These are phyloP conservation scores for Cryptocheilus praepositus DNA, from an alignment of 2,888 invertebrate species.

Conservation along the genomic window DNA sequence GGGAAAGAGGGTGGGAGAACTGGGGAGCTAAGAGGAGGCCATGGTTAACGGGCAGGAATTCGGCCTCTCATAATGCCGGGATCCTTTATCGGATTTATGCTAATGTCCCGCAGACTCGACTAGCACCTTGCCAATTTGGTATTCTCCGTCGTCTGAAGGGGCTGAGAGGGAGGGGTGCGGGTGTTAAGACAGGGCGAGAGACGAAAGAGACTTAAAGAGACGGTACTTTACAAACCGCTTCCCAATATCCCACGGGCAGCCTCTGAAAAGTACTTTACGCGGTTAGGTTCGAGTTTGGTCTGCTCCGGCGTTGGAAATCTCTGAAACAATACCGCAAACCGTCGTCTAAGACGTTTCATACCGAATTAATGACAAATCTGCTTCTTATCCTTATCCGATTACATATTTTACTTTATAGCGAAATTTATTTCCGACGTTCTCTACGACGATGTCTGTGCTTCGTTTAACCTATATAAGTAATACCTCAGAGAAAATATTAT, in stretches of 20 bases:
- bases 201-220: slow-evolving; percentile 2
- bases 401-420: no score
- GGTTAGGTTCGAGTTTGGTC: not conserved
- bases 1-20: slow-evolving; percentile 1
- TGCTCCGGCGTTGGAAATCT: not conserved
- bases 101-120: slow-evolving; percentile 49
- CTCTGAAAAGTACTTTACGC: no score
- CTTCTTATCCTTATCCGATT: no score
- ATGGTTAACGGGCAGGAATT: slow-evolving; percentile 48
- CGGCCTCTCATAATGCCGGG: slow-evolving; percentile 50
- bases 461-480: no score
- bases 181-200: not conserved
- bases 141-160: slow-evolving; percentile 30
- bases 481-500: no score
- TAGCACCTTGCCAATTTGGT: slow-evolving; percentile 44
- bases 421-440: no score
- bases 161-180: slow-evolving; percentile 23
- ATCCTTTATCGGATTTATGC: slow-evolving; percentile 60
- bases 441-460: no score
- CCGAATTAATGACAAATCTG: no score
- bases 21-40: slow-evolving; percentile 22
- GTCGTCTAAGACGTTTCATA: no score
- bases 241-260: no score
- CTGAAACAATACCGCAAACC: no score
- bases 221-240: not conserved